phyloP scores from a whole-genome alignment of 2,888 invertebrate genomes.

The Dasysyrphus tricinctus region DNA sequence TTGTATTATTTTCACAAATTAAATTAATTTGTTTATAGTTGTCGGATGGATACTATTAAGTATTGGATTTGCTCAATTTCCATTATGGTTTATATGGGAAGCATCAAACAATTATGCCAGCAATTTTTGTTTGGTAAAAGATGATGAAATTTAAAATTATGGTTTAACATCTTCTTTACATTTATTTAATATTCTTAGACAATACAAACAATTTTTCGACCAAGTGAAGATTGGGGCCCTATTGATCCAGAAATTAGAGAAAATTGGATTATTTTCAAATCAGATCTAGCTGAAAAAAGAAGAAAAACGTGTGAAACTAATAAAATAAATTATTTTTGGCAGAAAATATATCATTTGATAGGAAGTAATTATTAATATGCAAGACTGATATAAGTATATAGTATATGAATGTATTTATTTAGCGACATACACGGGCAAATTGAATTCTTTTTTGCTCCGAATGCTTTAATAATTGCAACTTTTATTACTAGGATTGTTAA shows the following conservation, averaged over 20 bases:
- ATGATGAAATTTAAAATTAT: neutral
- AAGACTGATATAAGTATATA: conserved; percentile 22
- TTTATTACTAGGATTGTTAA: no score
- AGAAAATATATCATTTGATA: conserved; percentile 78
- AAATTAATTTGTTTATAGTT: conserved; percentile 79
- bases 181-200: conserved; percentile 27
- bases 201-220: conserved; percentile 84
- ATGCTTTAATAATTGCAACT: no score
- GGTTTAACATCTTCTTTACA: no score
- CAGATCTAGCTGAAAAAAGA: conserved; percentile 83
- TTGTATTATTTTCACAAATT: neutral
- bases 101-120: conserved; percentile 75
- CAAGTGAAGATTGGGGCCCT: conserved; percentile 88
- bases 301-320: conserved; percentile 76
- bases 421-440: no score
- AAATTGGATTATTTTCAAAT: conserved; percentile 86
- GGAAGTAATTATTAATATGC: neutral
- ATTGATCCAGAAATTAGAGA: conserved; percentile 84
- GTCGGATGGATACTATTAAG: conserved; percentile 85
- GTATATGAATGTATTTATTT: no score
- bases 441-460: no score
- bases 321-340: conserved; percentile 79
- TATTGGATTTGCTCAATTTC: conserved; percentile 84
- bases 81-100: conserved; percentile 84
- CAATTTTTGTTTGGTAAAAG: conserved; percentile 76